A percentile compares a stretch with the other conserved stretches of the same genome.
Evolutionary conservation across 2,113 vertebrate genomes (phyloP).

Genomic region (Laticauda laticaudata): DNA sequence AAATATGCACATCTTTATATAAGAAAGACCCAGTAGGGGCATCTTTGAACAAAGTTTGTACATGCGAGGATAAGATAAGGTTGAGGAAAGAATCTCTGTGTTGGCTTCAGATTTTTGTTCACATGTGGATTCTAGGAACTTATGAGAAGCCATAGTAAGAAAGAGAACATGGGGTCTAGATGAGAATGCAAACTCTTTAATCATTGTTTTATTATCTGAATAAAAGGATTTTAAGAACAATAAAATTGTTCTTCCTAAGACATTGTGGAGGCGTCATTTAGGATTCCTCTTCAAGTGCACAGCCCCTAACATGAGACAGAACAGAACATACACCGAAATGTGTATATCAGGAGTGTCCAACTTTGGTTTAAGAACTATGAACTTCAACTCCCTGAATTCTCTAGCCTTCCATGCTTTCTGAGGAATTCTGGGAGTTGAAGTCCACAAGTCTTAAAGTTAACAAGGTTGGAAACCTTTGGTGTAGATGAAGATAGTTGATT

Average conservation of each 20-base stretch:
- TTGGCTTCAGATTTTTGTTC: background rate
- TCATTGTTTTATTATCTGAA: background rate
- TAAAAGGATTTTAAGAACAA: conserved; percentile 14
- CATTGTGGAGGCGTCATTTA: background rate
- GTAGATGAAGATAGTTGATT: background rate
- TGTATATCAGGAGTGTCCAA: background rate
- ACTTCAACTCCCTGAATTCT: background rate
- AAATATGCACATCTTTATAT: background rate
- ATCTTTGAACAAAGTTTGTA: background rate
- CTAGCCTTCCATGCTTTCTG: background rate
- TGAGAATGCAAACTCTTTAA: background rate
- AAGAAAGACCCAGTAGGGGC: background rate
- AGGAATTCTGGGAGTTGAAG: background rate
- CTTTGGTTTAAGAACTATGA: background rate
- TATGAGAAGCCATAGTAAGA: background rate
- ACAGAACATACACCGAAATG: background rate
- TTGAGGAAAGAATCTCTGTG: background rate
- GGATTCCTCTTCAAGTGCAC: background rate
- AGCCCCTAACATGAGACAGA: background rate
- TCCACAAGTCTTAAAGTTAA: background rate
- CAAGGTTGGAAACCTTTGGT: background rate
- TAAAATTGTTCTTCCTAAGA: background rate
- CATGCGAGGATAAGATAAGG: background rate
- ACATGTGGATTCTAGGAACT: background rate
- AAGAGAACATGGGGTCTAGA: background rate